phyloP scores from a whole-genome alignment of 2,797 vertebrate species.

The Gorsachius magnificus region DNA sequence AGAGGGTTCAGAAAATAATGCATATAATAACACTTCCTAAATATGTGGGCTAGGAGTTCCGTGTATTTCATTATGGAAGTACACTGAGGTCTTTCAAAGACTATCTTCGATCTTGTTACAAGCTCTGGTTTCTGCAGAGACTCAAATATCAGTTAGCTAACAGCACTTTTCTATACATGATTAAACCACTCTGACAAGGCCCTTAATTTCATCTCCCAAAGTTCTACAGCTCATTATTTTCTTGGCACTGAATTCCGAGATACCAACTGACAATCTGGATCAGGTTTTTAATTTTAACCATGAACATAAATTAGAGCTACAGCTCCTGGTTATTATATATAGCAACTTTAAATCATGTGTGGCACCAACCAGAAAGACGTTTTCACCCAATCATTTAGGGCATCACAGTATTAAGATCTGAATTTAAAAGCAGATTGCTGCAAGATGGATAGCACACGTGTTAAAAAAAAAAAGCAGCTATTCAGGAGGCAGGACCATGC shows the following conservation, averaged over 20 bases:
- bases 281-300: constrained; percentile 34
- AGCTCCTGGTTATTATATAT: constrained; percentile 28
- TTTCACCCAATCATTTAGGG: background rate
- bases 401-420: background rate
- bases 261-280: constrained; percentile 4
- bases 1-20: background rate
- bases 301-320: background rate
- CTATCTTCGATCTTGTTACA: constrained; percentile 1
- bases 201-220: constrained; percentile 26
- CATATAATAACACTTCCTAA: background rate
- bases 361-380: constrained; percentile 2
- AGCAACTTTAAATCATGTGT: constrained; percentile 8
- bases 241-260: constrained; percentile 5
- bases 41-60: background rate
- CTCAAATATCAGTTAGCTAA: background rate
- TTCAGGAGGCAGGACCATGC: background rate
- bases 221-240: constrained; percentile 56
- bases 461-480: background rate
- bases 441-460: background rate
- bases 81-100: background rate
- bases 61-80: background rate
- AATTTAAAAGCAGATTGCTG: background rate
- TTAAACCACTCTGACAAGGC: constrained; percentile 36
- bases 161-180: constrained; percentile 21
- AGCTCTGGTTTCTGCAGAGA: constrained; percentile 39